Conservation (phyloP, 2,797 vertebrate species). For the Psittacula echo region DNA sequence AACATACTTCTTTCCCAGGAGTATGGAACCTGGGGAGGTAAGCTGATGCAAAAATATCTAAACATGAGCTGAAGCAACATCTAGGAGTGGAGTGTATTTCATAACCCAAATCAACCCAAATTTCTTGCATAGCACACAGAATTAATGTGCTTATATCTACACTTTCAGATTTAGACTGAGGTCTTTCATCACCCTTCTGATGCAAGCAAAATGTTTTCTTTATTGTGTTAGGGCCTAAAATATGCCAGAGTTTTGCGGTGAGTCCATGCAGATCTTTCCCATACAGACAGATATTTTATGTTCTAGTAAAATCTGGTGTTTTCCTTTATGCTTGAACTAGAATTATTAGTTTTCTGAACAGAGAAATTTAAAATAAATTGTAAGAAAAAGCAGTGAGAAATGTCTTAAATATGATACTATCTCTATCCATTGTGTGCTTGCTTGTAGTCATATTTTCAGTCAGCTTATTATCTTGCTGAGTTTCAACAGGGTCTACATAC, state of each 20-base stretch:
- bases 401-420: not conserved
- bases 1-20: not conserved
- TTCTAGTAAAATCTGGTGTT: not conserved
- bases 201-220: not conserved
- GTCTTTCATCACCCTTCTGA: not conserved
- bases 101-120: not conserved
- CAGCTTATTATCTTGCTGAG: not conserved
- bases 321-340: not conserved
- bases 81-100: not conserved
- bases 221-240: not conserved
- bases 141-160: not conserved
- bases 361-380: not conserved
- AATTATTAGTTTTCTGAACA: not conserved
- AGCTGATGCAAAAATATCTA: not conserved
- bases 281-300: not conserved
- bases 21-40: not conserved
- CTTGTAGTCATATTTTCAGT: not conserved
- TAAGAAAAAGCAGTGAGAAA: not conserved
- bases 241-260: not conserved
- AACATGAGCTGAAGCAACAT: not conserved
- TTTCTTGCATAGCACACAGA: not conserved
- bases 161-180: not conserved
- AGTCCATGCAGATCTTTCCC: not conserved
- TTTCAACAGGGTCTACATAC: not conserved
- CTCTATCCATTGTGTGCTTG: not conserved